These are phyloP conservation scores for Gallinago stenura DNA, from an alignment of 2,797 vertebrate species.

Conservation along the genomic window DNA sequence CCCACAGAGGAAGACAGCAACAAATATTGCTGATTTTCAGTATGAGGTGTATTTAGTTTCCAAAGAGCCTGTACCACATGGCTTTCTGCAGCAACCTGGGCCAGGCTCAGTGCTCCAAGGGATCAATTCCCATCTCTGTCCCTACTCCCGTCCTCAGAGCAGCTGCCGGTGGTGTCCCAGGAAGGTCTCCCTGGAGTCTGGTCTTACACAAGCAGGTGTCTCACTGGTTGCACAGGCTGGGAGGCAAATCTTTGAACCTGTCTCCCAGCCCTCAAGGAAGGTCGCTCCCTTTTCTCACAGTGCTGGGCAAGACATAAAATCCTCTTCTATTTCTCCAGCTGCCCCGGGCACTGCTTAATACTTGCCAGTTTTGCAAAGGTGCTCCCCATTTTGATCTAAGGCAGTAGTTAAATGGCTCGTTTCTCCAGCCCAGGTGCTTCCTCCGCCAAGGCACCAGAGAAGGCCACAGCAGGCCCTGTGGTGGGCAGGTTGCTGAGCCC, in stretches of 20 bases:
- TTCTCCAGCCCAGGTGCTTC: conserved; percentile 22
- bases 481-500: not conserved
- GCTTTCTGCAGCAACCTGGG: not conserved
- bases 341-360: not conserved
- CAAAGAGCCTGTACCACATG: not conserved
- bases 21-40: not conserved
- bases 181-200: not conserved
- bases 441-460: not conserved
- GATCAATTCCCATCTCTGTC: not conserved
- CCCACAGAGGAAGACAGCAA: not conserved
- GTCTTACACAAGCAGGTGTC: not conserved
- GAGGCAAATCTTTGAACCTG: conserved; percentile 4
- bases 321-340: conserved; percentile 6
- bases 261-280: conserved; percentile 24
- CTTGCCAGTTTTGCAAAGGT: not conserved
- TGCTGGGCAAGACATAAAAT: not conserved
- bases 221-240: not conserved
- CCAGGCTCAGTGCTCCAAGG: not conserved
- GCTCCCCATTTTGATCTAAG: not conserved
- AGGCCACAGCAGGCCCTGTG: not conserved
- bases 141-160: not conserved
- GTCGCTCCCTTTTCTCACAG: conserved; percentile 39
- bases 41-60: not conserved
- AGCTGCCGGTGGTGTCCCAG: not conserved
- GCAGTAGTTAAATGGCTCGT: not conserved